phyloP scores from a whole-genome alignment of 37 sponge, comb jelly and placozoan species.

The Petrosia ficiformis region DNA sequence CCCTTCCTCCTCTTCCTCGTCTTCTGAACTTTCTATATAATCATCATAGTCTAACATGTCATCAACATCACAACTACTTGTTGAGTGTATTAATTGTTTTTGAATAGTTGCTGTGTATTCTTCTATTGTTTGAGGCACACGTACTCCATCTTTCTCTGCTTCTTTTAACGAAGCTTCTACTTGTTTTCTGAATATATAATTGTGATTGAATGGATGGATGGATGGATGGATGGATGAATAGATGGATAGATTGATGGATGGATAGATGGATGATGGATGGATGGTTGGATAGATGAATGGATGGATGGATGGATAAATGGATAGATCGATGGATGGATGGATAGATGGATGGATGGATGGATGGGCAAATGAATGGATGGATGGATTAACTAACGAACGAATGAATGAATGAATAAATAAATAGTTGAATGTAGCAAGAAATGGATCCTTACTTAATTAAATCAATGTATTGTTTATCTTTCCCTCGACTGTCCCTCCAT shows the following conservation, averaged over 20 bases:
- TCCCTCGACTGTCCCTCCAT: slow-evolving; percentile 86
- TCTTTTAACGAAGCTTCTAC: slow-evolving; percentile 84
- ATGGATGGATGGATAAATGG: too few relatives aligned
- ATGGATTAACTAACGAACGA: too few relatives aligned
- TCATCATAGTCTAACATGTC: slow-evolving; percentile 72
- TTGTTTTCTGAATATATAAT: slow-evolving; percentile 64
- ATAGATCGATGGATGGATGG: too few relatives aligned
- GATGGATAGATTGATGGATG: too few relatives aligned
- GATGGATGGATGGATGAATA: too few relatives aligned
- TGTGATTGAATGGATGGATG: too few relatives aligned
- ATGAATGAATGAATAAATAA: too few relatives aligned
- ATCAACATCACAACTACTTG: slow-evolving; percentile 49
- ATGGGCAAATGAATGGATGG: too few relatives aligned
- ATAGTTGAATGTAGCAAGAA: neutral
- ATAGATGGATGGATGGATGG: too few relatives aligned
- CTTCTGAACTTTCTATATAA: slow-evolving; percentile 70
- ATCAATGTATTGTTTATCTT: slow-evolving; percentile 83
- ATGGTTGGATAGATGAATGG: too few relatives aligned
- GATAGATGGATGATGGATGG: too few relatives aligned
- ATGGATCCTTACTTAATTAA: slow-evolving; percentile 64
- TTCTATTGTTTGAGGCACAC: slow-evolving; percentile 80
- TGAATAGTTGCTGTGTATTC: slow-evolving; percentile 66
- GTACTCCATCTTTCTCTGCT: slow-evolving; percentile 86
- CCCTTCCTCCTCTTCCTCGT: slow-evolving; percentile 28
- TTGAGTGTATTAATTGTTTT: slow-evolving; percentile 18